phyloP scores from a whole-genome alignment of 2,888 invertebrate genomes.

The Morpho deidamia region DNA sequence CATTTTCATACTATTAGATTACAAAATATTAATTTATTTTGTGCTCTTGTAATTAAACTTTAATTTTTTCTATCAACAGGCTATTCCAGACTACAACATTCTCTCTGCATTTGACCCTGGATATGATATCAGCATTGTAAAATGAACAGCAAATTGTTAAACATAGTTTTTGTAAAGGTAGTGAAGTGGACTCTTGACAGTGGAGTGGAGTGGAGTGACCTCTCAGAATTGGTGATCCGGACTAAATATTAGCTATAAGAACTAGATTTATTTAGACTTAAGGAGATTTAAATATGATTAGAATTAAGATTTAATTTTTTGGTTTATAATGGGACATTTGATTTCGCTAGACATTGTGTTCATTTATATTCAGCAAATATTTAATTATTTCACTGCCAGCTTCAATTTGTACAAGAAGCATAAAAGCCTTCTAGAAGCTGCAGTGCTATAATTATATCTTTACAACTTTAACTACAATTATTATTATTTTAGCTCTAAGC shows the following conservation, averaged over 20 bases:
- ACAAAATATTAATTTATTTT: no score
- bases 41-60: no score
- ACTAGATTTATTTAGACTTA: constrained; percentile 62
- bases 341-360: constrained; percentile 49
- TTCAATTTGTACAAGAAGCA: not conserved
- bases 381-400: constrained; percentile 42
- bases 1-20: not conserved
- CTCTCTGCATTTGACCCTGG: constrained; percentile 67
- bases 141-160: constrained; percentile 56
- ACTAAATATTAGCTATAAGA: constrained; percentile 64
- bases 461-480: constrained; percentile 31
- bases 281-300: constrained; percentile 71
- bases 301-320: constrained; percentile 65
- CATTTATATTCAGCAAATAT: constrained; percentile 24
- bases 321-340: constrained; percentile 54
- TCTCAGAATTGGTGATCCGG: constrained; percentile 62
- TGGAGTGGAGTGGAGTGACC: constrained; percentile 56
- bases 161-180: constrained; percentile 55
- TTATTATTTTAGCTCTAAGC: constrained; percentile 45
- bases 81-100: constrained; percentile 36
- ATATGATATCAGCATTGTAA: constrained; percentile 50
- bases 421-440: constrained; percentile 27
- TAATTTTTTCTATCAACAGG: constrained; percentile 31
- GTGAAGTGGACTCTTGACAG: constrained; percentile 55
- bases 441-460: constrained; percentile 39